These are phyloP conservation scores for Cynocephalus volans DNA, from an alignment of 2,113 vertebrate genomes.

Conservation along the genomic window DNA sequence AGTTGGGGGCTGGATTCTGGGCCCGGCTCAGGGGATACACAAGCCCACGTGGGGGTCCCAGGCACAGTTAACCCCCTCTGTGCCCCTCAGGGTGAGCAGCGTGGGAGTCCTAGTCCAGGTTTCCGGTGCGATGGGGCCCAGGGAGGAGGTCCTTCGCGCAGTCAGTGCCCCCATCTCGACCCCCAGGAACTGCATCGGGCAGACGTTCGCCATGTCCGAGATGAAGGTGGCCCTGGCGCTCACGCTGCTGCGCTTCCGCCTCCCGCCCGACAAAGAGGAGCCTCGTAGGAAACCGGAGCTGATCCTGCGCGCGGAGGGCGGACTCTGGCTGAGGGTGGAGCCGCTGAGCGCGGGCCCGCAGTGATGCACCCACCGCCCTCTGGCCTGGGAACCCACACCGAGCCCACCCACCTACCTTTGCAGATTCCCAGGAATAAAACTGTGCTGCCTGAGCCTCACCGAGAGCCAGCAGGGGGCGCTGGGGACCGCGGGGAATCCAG, in stretches of 20 bases:
- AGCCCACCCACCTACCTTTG: too few relatives aligned
- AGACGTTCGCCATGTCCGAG: not conserved
- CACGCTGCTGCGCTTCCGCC: too few relatives aligned
- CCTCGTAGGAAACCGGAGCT: too few relatives aligned
- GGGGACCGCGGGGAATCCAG: too few relatives aligned
- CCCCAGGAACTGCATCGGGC: not conserved
- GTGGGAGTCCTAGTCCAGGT: slow-evolving; percentile 73
- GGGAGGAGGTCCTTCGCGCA: slow-evolving; percentile 70
- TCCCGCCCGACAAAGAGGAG: too few relatives aligned
- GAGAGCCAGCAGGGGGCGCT: too few relatives aligned
- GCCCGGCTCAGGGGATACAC: slow-evolving; percentile 44
- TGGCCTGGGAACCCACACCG: too few relatives aligned
- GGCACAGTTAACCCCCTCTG: not conserved
- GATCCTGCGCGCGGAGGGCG: not conserved
- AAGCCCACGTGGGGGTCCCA: fast-evolving
- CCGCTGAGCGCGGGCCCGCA: too few relatives aligned
- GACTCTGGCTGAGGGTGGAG: too few relatives aligned
- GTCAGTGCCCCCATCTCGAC: slow-evolving; percentile 77
- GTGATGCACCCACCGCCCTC: too few relatives aligned
- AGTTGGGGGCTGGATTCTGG: slow-evolving; percentile 89
- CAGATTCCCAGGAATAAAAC: too few relatives aligned
- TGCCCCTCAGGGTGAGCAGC: not conserved
- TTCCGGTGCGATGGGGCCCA: slow-evolving; percentile 78
- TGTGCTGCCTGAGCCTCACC: too few relatives aligned
- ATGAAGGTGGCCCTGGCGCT: not conserved